Percentiles rank a stretch among this genome's conserved stretches.
Evolutionary conservation across 2,888 invertebrate genomes (phyloP).

Genomic region (Bombyx huttoni): DNA sequence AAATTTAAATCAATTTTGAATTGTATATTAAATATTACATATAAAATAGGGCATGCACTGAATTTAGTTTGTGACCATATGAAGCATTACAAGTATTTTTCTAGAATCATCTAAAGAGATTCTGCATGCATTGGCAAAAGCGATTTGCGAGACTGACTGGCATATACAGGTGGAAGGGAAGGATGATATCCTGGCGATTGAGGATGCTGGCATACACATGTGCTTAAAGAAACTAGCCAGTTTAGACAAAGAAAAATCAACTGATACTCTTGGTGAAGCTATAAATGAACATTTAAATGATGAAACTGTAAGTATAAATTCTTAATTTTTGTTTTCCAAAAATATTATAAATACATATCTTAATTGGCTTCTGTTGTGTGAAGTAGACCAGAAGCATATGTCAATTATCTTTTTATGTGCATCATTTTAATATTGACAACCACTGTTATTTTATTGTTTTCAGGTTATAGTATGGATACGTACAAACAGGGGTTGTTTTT

Average conservation of each 20-base stretch:
- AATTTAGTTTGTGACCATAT: neutral
- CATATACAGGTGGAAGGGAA: slow-evolving; percentile 58
- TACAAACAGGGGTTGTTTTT: slow-evolving; percentile 84
- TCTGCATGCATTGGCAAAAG: slow-evolving; percentile 35
- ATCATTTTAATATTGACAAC: too few relatives aligned
- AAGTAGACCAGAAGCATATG: too few relatives aligned
- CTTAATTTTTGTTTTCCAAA: neutral
- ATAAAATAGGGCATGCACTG: too few relatives aligned
- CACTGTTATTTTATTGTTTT: slow-evolving; percentile 15
- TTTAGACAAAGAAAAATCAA: slow-evolving; percentile 66
- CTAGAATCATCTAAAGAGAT: slow-evolving; percentile 49
- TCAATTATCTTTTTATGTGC: too few relatives aligned
- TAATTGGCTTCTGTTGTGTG: neutral
- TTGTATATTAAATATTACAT: too few relatives aligned
- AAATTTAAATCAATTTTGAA: too few relatives aligned
- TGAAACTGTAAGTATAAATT: slow-evolving; percentile 61
- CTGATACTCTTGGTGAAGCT: slow-evolving; percentile 71
- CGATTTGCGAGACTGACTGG: slow-evolving; percentile 65
- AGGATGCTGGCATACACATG: slow-evolving; percentile 83
- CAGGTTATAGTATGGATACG: slow-evolving; percentile 77
- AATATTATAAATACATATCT: neutral
- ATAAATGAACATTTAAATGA: slow-evolving; percentile 65
- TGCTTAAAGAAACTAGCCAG: slow-evolving; percentile 81
- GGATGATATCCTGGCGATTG: slow-evolving; percentile 68
- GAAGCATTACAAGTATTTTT: neutral